Base-by-base conservation (phyloP, 2,113 vertebrate genomes). In the Anseranas semipalmata region DNA sequence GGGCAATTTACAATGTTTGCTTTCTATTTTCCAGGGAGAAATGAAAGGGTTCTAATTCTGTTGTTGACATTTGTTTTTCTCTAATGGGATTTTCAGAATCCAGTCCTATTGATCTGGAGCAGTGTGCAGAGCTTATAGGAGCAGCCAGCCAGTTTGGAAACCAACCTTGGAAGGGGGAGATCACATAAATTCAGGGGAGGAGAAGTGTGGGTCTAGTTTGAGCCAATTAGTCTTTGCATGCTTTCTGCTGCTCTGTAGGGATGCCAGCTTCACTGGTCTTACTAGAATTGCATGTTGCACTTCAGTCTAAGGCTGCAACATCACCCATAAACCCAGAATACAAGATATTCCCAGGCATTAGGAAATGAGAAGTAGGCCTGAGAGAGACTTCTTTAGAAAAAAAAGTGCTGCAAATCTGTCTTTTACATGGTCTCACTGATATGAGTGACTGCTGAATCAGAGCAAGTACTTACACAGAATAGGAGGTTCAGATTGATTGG, bases 1-100 rank as follows among this genome's bases (percentile, higher is more conserved):
- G 88, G 80, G 58, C 60, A 95, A 95, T 94, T 95, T 92, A 48
- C 46, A 76, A 58, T 87, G 83, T 95, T 93, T 94, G 81, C 88
- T 94, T 96, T 92, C 72, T 83, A 0, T 88, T 93, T 97, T 93
- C 93, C 90, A 74, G 39, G 80, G 83, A 93, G 76, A 90, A 95
- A 85, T 58, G 39, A 89, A 89, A 87, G 70, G 27, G 33, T 39
- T 24, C 37, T 95, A 93, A 84, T 93, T 93, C 74, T 79, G 24
- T 71, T 96, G 62, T 70, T 95, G 90, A 48, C 43, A 72, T 89
- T 81, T 94, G 15, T 63, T 95, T 96, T 80, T 71, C 83, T 63
- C 68, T 94, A 88, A 63, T 60, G 88, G 30, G 20, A 80, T 87
- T 93, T 91, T 89, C 75, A 88, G 27, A 93, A 92, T 81, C 22